Base-by-base conservation (phyloP, 1,140 invertebrate genomes). In the Megalopta genalis region DNA sequence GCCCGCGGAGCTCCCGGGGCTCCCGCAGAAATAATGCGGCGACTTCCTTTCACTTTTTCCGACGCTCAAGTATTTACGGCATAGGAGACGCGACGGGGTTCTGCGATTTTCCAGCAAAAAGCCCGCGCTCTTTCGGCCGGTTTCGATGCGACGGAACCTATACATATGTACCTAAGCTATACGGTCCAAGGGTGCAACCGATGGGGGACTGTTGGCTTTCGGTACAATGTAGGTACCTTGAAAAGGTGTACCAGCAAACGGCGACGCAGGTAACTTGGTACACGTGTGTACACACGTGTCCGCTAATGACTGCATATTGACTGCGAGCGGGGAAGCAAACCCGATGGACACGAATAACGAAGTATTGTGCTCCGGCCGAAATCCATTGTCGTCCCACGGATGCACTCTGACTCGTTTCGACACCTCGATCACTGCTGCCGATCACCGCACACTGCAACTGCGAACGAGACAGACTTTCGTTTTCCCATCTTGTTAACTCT, bases 231-330 rank as follows among this genome's bases (percentile, higher is more conserved):
- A 32, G 32, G 32, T 32, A 65, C n/a, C 39, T 42, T 54, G 42
- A 52, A 81, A 85, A 81, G 70, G 59, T 52, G 73, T 52, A 71
- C 66, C 69, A 37, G 60, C 39, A 27, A 69, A 23, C 54, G 4
- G n/a, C 46, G 27, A 23, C 27, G 42, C 59, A 72, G 77, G 80
- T 84, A 81, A 80, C 59, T 63, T 54, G 39, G 62, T 60, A 62
- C 70, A 66, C 57, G 42, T 67, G 67, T 85, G 67, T 72, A 71
- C 84, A 81, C 82, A 82, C 83, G 83, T 85, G 84, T 75, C 71
- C 84, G 78, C 62, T 86, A 82, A 85, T 85, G 83, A 65, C 52
- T 18, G 23, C 42, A 75, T 75, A 86, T 85, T 79, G 83, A 86
- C 54, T 69, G 49, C 23, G 25, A 46, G 37, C 27, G 57, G 71